Percentiles rank a stretch among this genome's conserved stretches.
Conservation (phyloP, 1,140 invertebrate genomes). For the Pteromalus puparum region DNA sequence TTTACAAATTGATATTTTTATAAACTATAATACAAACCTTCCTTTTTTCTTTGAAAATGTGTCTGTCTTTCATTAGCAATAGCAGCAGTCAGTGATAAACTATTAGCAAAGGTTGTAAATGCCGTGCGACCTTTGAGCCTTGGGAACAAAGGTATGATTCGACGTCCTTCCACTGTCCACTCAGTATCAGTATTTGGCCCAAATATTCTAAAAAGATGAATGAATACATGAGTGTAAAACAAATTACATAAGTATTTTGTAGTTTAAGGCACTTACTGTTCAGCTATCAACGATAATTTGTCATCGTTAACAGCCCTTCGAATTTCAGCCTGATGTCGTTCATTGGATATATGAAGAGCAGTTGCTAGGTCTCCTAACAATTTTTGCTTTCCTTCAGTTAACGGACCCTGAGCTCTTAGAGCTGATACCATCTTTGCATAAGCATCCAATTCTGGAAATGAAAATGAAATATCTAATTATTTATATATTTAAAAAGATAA, state of each 20-base stretch:
- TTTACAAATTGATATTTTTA: too few relatives aligned
- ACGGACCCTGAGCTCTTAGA: conserved; percentile 92
- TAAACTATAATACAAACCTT: conserved; percentile 49
- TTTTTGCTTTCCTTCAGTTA: conserved; percentile 89
- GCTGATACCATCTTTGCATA: conserved; percentile 92
- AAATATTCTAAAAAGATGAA: conserved; percentile 79
- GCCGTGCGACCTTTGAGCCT: conserved; percentile 88
- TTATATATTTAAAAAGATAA: not conserved
- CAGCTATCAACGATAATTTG: conserved; percentile 89
- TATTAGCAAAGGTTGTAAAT: conserved; percentile 90
- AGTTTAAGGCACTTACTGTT: conserved; percentile 80
- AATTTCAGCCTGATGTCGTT: conserved; percentile 93
- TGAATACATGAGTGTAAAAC: conserved; percentile 19
- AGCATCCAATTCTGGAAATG: conserved; percentile 88
- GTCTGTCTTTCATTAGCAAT: conserved; percentile 74
- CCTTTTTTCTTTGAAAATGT: conserved; percentile 61
- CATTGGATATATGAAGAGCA: conserved; percentile 90
- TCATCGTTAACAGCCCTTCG: conserved; percentile 94
- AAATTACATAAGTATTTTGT: conserved; percentile 43
- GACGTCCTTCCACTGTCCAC: conserved; percentile 91
- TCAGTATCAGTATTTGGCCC: conserved; percentile 87
- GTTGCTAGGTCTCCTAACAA: conserved; percentile 88
- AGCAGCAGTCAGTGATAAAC: conserved; percentile 75
- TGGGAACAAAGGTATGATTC: conserved; percentile 87
- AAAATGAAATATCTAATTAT: not conserved